These are phyloP conservation scores for Drosophila micromelanica DNA, from an alignment of 1,140 invertebrate genomes.

Conservation along the genomic window DNA sequence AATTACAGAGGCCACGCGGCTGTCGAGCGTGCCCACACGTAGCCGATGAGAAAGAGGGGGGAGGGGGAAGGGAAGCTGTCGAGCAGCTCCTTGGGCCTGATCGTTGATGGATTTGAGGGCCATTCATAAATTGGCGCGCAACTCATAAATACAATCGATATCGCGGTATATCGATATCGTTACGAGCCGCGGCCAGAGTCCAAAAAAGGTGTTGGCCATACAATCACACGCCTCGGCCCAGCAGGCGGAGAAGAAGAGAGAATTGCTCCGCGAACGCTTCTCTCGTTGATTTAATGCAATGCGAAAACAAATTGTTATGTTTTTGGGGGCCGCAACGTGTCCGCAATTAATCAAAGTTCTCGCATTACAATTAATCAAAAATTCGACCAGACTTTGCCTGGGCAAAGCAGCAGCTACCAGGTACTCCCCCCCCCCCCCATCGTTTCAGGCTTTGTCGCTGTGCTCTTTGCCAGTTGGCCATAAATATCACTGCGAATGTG, in stretches of 20 bases:
- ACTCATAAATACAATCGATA: constrained; percentile 63
- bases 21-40: not conserved
- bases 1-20: constrained; percentile 43
- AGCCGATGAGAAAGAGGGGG: not conserved
- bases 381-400: constrained; percentile 20
- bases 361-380: constrained; percentile 81
- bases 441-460: too few relatives aligned
- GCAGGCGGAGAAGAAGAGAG: not conserved
- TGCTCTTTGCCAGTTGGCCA: constrained; percentile 30
- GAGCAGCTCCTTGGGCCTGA: not conserved
- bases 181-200: constrained; percentile 3
- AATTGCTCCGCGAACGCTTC: not conserved
- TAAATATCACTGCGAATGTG: constrained; percentile 60
- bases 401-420: too few relatives aligned
- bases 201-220: constrained; percentile 66
- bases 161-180: constrained; percentile 28
- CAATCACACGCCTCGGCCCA: constrained; percentile 63
- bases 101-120: constrained; percentile 31
- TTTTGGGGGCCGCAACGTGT: constrained; percentile 50
- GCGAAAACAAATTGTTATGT: constrained; percentile 81
- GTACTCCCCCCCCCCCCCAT: too few relatives aligned
- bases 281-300: constrained; percentile 72
- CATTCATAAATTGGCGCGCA: constrained; percentile 71
- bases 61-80: not conserved
- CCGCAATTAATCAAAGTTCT: constrained; percentile 79